Conservation (phyloP, 2,888 invertebrate genomes). For the Koerneria pararmatus region DNA sequence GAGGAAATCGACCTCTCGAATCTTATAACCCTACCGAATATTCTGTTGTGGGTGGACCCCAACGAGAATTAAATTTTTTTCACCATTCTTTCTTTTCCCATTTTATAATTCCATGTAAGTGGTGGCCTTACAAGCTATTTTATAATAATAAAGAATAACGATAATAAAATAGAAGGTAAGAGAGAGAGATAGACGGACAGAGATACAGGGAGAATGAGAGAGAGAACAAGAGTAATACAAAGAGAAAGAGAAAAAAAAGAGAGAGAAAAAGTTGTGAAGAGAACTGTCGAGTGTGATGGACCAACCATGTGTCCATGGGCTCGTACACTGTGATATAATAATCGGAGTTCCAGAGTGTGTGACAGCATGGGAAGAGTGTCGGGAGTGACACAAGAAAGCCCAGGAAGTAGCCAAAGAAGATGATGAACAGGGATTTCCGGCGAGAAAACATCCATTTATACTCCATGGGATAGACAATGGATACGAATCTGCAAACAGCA, state of each 20-base stretch:
- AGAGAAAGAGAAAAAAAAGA: too few relatives aligned
- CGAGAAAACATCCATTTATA: conserved; percentile 52
- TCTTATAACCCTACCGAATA: too few relatives aligned
- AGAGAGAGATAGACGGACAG: background rate
- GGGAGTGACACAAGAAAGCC: conserved; percentile 50
- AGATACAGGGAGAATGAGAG: background rate
- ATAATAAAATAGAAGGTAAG: background rate
- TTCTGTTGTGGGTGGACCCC: too few relatives aligned
- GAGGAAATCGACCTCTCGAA: too few relatives aligned
- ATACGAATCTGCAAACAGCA: conserved; percentile 56
- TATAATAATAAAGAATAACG: conserved; percentile 9
- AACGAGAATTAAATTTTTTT: too few relatives aligned
- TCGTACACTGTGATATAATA: conserved; percentile 48
- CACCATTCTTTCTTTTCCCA: too few relatives aligned
- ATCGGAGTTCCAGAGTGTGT: conserved; percentile 49
- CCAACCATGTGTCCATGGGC: conserved; percentile 42
- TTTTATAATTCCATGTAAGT: too few relatives aligned
- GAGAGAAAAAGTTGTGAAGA: background rate
- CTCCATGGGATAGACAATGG: conserved; percentile 56
- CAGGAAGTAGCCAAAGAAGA: conserved; percentile 31
- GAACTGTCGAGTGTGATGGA: too few relatives aligned
- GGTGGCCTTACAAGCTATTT: too few relatives aligned
- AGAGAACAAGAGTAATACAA: background rate
- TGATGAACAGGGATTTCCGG: conserved; percentile 32
- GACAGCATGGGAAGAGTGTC: conserved; percentile 52